Base-by-base conservation (phyloP, 2,888 invertebrate species). In the Drosophila antonietae region DNA sequence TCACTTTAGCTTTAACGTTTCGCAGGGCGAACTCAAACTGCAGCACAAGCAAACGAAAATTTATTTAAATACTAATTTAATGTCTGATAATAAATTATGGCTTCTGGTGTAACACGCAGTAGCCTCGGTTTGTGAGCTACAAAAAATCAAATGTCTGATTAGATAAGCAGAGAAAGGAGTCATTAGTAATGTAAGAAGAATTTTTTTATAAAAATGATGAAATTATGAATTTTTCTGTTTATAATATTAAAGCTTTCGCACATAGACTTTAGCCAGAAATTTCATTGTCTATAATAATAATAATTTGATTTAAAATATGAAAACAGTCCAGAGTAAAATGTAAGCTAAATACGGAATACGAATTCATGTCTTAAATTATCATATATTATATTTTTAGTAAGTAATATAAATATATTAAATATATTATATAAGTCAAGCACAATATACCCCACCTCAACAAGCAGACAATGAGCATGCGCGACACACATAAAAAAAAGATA, bases 61-160 rank as follows among this genome's bases (percentile, higher is more conserved):
- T 14, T 5, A 15, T n/a, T 62, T 68, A 68, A 49, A 62, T 68
- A 70, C 68, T 5, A 55, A 41, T 10, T 10, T 14, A 3, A n/a
- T 53, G 15, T 31, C 44, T 55, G 53, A 69, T 68, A 60, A 33
- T 47, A 49, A 15, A 49, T 9, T 1, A 3, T 3, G 15, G 8
- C 2, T 35, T 53, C 35, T 46, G 59, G 47, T 47, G 59, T 37
- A 47, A 68, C 55, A 15, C 3, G 37, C 5, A 23, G 3, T 23
- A 9, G 12, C 4, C 4, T 3, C 23, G 23, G 1, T 12, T 12
- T 9, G 3, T 15, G 20, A 12, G 31, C 10, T 12, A 7, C 0
- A 15, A 14, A 1, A 14, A 15, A 15, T 7, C 3, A 28, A 18
- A 15, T 3, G 5, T 6, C 7, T 23, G 52, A 53, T 53, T 23